Evolutionary conservation across 2,888 invertebrate species (phyloP), one percentile per base, ranked within the genome.

Genomic region (Hololepta plana): DNA sequence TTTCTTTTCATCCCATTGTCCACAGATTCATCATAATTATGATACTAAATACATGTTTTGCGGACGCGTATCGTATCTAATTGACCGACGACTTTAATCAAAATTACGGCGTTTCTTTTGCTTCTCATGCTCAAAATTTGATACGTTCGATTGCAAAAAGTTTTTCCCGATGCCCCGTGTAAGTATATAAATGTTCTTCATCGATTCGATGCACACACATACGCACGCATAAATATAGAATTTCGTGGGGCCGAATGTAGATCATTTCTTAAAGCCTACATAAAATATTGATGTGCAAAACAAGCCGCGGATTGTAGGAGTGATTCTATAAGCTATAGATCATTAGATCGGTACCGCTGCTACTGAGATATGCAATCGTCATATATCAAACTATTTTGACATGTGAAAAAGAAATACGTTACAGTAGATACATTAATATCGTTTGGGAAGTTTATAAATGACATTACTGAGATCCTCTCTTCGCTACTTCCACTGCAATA

Each of bases 341-440:
- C 46, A 45, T 46, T 45, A 44, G 43, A 44, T 41, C 40, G 30
- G 40, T 37, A 39, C 40, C 38, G 38, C 41, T 39, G 45, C 45
- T 44, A 44, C 42, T 35, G 45, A 42, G 42, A 43, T 44, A 43
- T 43, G 41, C 40, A 44, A 38, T 42, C 42, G 35, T 40, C 42
- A 46, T 47, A 45, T 44, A 47, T 47, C 46, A 47, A 40, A 41
- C 28, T 41, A 45, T 42, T 45, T 43, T 46, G 46, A 46, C 46
- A 43, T 43, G 40, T 44, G 43, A 45, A 45, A 43, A 42, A 44
- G 37, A n/a, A n/a, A n/a, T n/a, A n/a, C n/a, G n/a, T n/a, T n/a
- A n/a, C 42, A 42, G 43, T 37, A 39, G 41, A 38, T 38, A 42
- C 42, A 44, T 43, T 43, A 45, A 42, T 43, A 42, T 40, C 37